A percentile compares a stretch with the other conserved stretches of the same genome.
phyloP scores from a whole-genome alignment of 2,888 invertebrate species.

The Didymodactylos carnosus region DNA sequence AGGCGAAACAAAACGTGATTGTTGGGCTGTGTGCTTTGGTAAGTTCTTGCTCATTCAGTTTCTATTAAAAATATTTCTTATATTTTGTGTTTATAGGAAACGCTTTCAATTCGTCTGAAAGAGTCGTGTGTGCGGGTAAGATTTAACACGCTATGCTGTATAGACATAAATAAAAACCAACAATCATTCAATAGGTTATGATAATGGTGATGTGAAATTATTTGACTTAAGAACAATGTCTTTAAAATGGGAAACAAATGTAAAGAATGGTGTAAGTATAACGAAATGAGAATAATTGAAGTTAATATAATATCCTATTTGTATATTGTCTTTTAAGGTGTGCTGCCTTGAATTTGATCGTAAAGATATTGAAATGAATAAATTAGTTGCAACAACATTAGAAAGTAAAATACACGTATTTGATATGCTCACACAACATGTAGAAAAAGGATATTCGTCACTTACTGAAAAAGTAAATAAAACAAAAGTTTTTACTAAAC shows the following conservation, averaged over 20 bases:
- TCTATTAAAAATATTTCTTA: not conserved
- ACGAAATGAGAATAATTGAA: not conserved
- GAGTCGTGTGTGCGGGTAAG: slow-evolving; percentile 67
- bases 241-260: slow-evolving; percentile 67
- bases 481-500: slow-evolving; percentile 26
- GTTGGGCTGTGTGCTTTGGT: slow-evolving; percentile 78
- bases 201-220: slow-evolving; percentile 83
- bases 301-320: not conserved
- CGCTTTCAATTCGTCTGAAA: slow-evolving; percentile 62
- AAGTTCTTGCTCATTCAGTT: slow-evolving; percentile 13
- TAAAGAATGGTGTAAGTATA: slow-evolving; percentile 54
- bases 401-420: slow-evolving; percentile 73
- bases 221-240: slow-evolving; percentile 67
- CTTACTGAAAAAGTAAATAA: slow-evolving; percentile 37
- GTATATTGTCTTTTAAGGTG: slow-evolving; percentile 23
- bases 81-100: slow-evolving; percentile 41
- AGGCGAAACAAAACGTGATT: slow-evolving; percentile 49
- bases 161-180: no score
- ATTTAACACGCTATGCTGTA: no score
- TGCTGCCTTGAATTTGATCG: slow-evolving; percentile 74
- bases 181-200: no score
- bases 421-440: slow-evolving; percentile 68
- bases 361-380: slow-evolving; percentile 80
- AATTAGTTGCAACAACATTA: slow-evolving; percentile 67
- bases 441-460: slow-evolving; percentile 59